These are phyloP conservation scores for Phaenicophaeus curvirostris DNA, from an alignment of 2,797 vertebrate species.

Conservation along the genomic window DNA sequence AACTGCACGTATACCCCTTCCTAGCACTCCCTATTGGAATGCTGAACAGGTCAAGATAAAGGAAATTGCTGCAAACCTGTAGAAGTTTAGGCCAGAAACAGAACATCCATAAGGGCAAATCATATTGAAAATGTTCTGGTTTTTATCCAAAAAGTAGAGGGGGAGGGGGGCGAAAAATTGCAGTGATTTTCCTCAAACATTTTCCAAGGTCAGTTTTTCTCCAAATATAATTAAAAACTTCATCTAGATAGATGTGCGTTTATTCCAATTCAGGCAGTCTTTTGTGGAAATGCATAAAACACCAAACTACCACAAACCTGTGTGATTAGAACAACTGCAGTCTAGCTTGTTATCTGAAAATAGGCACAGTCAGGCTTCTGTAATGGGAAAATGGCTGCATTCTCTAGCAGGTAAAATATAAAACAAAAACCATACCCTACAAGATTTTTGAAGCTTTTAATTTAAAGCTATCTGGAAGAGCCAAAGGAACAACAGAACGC, in stretches of 20 bases:
- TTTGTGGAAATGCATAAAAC: not conserved
- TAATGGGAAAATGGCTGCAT: not conserved
- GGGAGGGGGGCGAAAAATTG: accelerated
- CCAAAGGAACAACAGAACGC: not conserved
- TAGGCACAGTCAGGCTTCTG: not conserved
- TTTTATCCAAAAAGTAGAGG: not conserved
- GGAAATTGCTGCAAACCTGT: not conserved
- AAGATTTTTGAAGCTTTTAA: slow-evolving; percentile 18
- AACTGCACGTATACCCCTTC: not conserved
- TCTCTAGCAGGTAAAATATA: not conserved
- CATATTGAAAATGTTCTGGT: not conserved
- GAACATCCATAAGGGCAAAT: not conserved
- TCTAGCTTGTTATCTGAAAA: not conserved
- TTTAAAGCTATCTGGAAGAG: slow-evolving; percentile 16
- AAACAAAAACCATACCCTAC: not conserved
- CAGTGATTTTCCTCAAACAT: not conserved
- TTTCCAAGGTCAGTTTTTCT: slow-evolving; percentile 1
- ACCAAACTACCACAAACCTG: not conserved
- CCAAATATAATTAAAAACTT: not conserved
- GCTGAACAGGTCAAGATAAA: not conserved
- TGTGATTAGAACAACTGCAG: not conserved
- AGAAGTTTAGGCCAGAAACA: not conserved
- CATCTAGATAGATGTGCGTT: not conserved
- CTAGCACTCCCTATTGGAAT: not conserved
- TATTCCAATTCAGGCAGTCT: not conserved